Evolutionary conservation across 23 tunicate genomes (phyloP), one percentile per base, ranked within the genome.

Genomic region (Trididemnum clinides): DNA sequence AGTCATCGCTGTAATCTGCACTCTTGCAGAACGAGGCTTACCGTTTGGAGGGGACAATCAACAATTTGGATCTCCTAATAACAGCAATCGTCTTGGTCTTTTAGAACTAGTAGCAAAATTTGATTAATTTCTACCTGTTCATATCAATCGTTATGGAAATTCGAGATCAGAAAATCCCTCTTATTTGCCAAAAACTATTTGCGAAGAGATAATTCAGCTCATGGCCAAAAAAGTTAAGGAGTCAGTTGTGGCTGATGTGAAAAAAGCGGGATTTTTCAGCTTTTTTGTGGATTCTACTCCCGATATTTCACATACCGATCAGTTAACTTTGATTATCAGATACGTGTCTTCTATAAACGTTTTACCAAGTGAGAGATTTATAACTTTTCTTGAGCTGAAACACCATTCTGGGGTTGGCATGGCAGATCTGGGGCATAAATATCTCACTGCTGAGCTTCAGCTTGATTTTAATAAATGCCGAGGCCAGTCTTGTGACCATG

Each of bases 91-190:
- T n/a, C n/a, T n/a, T n/a, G n/a, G n/a, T n/a, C n/a, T n/a, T n/a
- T n/a, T n/a, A n/a, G n/a, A n/a, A n/a, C n/a, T n/a, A n/a, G n/a
- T n/a, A n/a, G n/a, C 87, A 29, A 83, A 83, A 71, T 49, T 66
- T 34, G 87, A 83, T 83, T 64, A 34, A 72, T 66, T 83, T 72
- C 72, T 83, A 73, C 80, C 10, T 38, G 57, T 29, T 36, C 80
- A 78, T 51, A 78, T 78, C 71, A 78, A 78, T 78, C 33, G 83
- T 5, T 51, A 78, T 51, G 34, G 83, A 78, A 78, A n/a, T n/a
- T n/a, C n/a, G n/a, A n/a, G n/a, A n/a, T n/a, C n/a, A n/a, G n/a
- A n/a, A n/a, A n/a, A 78, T 78, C 83, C 80, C 54, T 73, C 80
- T 36, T 73, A 38, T 37, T 73, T 73, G 57, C 22, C 80, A 7